phyloP scores from a whole-genome alignment of 2,888 invertebrate species.

The Lycia hirtaria region DNA sequence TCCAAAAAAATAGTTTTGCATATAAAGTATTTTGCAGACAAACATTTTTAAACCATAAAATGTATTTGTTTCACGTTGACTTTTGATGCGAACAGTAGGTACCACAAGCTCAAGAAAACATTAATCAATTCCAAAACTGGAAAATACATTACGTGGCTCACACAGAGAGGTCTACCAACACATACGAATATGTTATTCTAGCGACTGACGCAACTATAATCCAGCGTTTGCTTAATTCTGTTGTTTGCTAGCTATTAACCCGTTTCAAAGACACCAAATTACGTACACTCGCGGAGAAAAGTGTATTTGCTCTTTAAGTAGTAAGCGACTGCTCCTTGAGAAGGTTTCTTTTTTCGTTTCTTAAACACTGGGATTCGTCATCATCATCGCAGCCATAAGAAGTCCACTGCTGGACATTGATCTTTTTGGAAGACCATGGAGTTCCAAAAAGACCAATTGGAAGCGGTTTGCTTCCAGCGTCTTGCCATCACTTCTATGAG shows the following conservation, averaged over 20 bases:
- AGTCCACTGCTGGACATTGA: too few relatives aligned
- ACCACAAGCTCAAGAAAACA: constrained; percentile 27
- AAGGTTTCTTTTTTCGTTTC: too few relatives aligned
- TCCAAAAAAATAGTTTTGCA: too few relatives aligned
- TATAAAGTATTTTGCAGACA: too few relatives aligned
- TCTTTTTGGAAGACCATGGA: too few relatives aligned
- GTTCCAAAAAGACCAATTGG: too few relatives aligned
- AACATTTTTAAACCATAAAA: neutral
- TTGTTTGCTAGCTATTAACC: constrained; percentile 69
- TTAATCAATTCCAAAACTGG: constrained; percentile 39
- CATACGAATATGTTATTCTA: constrained; percentile 48
- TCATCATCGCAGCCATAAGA: too few relatives aligned
- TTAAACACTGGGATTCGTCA: too few relatives aligned
- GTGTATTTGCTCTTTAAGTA: too few relatives aligned
- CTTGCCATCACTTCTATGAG: too few relatives aligned
- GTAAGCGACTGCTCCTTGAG: too few relatives aligned
- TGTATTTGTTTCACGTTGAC: neutral
- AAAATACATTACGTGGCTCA: constrained; percentile 36
- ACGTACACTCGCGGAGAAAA: constrained; percentile 45
- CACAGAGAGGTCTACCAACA: constrained; percentile 7
- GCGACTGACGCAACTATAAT: constrained; percentile 62
- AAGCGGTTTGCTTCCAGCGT: too few relatives aligned
- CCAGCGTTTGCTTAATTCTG: constrained; percentile 51
- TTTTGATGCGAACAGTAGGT: constrained; percentile 27
- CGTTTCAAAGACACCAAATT: constrained; percentile 67